These are phyloP conservation scores for Graphium colonna DNA, from an alignment of 2,888 invertebrate species.

Conservation along the genomic window DNA sequence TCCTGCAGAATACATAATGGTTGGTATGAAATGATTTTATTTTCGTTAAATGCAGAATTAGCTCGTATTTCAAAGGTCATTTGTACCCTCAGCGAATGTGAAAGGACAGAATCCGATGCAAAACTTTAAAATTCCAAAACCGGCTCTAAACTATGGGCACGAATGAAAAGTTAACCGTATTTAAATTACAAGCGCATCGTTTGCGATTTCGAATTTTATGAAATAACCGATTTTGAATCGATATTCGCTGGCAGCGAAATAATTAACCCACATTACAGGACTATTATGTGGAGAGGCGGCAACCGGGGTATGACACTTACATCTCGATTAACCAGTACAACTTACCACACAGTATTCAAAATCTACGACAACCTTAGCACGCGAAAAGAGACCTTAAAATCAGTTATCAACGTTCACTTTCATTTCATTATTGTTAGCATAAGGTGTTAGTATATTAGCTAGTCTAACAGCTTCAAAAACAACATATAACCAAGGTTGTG, in stretches of 20 bases:
- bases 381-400: conserved; percentile 8
- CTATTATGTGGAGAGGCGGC: conserved; percentile 30
- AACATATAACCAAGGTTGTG: neutral
- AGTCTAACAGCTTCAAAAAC: neutral
- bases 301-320: conserved; percentile 23
- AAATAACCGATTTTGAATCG: conserved; percentile 18
- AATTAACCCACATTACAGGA: conserved; percentile 37
- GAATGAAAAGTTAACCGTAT: conserved; percentile 11
- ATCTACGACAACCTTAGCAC: neutral
- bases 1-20: too few species aligned
- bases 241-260: conserved; percentile 29
- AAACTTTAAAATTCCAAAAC: conserved; percentile 21
- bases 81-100: conserved; percentile 7
- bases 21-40: neutral
- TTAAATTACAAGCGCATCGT: conserved; percentile 10
- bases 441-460: neutral
- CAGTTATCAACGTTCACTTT: too few species aligned
- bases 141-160: conserved; percentile 6
- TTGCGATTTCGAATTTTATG: conserved; percentile 4
- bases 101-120: conserved; percentile 16
- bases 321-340: conserved; percentile 26
- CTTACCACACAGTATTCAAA: neutral
- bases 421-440: too few species aligned
- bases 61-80: conserved; percentile 13
- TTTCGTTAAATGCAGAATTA: conserved; percentile 8